Percentiles rank a stretch among this genome's conserved stretches.
Conservation (phyloP, 2,888 invertebrate genomes). For the Lysandra bellargus region DNA sequence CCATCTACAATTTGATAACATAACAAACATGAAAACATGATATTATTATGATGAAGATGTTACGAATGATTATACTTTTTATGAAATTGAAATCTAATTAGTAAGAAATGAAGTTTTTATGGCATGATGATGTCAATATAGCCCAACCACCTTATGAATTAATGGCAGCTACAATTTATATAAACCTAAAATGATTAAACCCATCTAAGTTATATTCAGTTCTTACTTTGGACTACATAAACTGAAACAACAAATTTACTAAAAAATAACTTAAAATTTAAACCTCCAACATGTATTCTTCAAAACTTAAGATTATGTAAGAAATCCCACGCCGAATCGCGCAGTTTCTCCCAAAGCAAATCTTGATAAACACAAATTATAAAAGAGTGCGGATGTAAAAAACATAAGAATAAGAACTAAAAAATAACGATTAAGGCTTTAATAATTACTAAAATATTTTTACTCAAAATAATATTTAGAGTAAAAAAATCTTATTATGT, state of each 20-base stretch:
- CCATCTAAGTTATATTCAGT: background rate
- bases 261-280: conserved; percentile 41
- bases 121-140: background rate
- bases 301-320: background rate
- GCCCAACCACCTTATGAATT: background rate
- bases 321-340: conserved; percentile 31
- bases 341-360: conserved; percentile 55
- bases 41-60: background rate
- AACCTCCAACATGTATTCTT: conserved; percentile 31
- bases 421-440: background rate
- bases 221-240: background rate
- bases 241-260: conserved; percentile 36
- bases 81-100: too few relatives aligned
- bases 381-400: background rate
- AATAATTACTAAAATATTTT: background rate
- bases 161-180: too few relatives aligned
- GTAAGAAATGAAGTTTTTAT: too few relatives aligned
- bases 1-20: background rate
- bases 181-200: too few relatives aligned
- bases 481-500: too few relatives aligned
- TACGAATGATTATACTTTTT: too few relatives aligned
- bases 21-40: background rate
- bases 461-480: too few relatives aligned
- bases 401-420: background rate
- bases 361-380: conserved; percentile 44